Conservation (phyloP, 2,113 vertebrate species). For the Paradisaea rubra region DNA sequence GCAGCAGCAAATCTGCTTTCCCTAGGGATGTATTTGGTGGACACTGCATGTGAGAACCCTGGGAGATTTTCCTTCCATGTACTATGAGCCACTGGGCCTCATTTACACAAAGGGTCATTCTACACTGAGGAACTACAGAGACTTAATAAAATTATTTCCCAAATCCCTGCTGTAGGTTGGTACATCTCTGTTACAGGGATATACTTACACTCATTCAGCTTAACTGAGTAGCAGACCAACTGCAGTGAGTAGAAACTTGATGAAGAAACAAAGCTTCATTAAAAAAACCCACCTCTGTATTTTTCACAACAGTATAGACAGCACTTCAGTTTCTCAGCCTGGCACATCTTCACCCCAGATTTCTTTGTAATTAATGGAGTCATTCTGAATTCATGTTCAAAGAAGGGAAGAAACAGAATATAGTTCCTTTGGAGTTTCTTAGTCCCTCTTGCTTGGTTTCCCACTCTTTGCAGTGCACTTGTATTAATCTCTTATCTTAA, state of each 20-base stretch:
- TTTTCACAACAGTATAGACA: background rate
- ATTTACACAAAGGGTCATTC: background rate
- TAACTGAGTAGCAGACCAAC: background rate
- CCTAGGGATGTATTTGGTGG: background rate
- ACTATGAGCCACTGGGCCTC: background rate
- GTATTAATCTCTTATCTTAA: background rate
- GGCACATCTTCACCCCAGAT: background rate
- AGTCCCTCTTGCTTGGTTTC: background rate
- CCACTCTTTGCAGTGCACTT: background rate
- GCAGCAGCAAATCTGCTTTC: slow-evolving; percentile 12
- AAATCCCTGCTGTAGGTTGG: background rate
- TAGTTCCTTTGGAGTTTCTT: background rate
- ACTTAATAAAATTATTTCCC: background rate
- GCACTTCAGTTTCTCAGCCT: background rate
- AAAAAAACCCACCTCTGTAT: background rate
- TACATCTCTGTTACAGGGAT: background rate
- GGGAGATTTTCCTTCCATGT: background rate
- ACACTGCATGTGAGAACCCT: background rate
- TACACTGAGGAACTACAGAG: background rate
- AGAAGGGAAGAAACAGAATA: background rate
- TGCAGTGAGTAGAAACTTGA: background rate
- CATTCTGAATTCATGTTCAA: background rate
- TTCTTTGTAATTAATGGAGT: background rate
- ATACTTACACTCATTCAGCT: background rate
- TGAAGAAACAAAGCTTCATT: background rate